These are phyloP conservation scores for Porites lutea DNA, from an alignment of 64 coral and sea anemone species.

Conservation along the genomic window DNA sequence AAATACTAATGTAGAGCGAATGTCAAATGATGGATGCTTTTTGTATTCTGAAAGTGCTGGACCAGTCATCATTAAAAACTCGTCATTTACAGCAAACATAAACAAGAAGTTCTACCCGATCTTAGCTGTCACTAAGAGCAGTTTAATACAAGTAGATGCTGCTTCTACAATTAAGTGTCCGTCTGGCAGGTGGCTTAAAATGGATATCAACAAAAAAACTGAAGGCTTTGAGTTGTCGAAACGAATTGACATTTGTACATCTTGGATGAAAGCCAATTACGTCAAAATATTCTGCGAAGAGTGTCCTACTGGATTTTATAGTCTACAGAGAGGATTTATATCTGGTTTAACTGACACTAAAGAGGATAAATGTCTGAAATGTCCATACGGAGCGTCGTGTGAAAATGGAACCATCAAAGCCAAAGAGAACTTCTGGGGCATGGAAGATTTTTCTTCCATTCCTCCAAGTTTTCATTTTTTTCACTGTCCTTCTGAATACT, in stretches of 20 bases:
- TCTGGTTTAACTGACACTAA: neutral
- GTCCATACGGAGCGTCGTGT: conserved; percentile 71
- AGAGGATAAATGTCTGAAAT: conserved; percentile 26
- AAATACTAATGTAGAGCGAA: neutral
- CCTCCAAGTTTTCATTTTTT: conserved; percentile 53
- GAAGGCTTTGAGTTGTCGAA: neutral
- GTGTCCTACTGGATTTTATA: conserved; percentile 55
- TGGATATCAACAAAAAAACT: neutral
- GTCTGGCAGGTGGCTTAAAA: neutral
- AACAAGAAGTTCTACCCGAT: neutral
- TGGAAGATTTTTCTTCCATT: neutral
- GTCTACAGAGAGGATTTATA: conserved; percentile 42
- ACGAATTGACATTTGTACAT: neutral
- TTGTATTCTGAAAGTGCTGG: conserved; percentile 28
- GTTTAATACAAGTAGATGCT: neutral
- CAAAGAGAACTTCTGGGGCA: conserved; percentile 69
- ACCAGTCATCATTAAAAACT: conserved; percentile 7
- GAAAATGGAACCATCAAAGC: conserved; percentile 27
- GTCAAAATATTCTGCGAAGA: conserved; percentile 43
- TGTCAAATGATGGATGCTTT: neutral
- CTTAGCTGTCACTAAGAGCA: conserved; percentile 6
- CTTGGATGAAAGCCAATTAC: conserved; percentile 3
- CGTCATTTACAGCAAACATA: conserved; percentile 32
- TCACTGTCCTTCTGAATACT: conserved; percentile 68
- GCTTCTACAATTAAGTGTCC: conserved; percentile 10